A percentile compares a stretch with the other conserved stretches of the same genome.
These are phyloP conservation scores for Pinna nobilis DNA, from an alignment of 1,140 invertebrate species.

Conservation along the genomic window DNA sequence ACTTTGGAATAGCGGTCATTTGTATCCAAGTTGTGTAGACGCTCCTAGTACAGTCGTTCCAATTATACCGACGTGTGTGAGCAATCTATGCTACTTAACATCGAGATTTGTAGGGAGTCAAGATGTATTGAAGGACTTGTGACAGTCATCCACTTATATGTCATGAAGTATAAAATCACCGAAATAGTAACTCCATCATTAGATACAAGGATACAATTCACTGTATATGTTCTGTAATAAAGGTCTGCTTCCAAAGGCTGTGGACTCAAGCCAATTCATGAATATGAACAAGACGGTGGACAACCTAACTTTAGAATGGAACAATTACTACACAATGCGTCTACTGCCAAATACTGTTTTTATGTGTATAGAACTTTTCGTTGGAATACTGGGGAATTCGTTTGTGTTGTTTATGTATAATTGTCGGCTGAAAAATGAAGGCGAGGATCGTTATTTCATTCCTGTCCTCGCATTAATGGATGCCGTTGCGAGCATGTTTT, in stretches of 20 bases:
- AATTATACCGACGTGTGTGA: too few species aligned
- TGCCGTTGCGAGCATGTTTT: background rate
- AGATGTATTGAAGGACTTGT: too few species aligned
- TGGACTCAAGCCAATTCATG: background rate
- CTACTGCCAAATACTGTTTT: background rate
- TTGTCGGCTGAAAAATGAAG: background rate
- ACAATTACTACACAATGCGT: background rate
- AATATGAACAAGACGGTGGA: background rate
- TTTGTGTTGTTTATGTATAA: background rate
- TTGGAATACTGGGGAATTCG: background rate
- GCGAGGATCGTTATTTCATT: conserved; percentile 1
- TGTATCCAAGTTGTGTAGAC: too few species aligned
- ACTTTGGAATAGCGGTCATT: too few species aligned
- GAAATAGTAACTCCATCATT: background rate
- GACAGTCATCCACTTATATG: background rate
- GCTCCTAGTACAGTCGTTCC: too few species aligned
- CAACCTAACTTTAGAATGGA: background rate
- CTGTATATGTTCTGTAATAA: background rate
- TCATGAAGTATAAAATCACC: background rate
- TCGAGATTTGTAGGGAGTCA: too few species aligned
- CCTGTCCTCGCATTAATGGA: background rate
- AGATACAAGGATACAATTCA: background rate
- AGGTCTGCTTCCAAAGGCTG: background rate
- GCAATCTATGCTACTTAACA: too few species aligned
- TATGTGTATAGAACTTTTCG: background rate